phyloP scores from a whole-genome alignment of 2,113 vertebrate species.

The Bambusicola thoracicus region DNA sequence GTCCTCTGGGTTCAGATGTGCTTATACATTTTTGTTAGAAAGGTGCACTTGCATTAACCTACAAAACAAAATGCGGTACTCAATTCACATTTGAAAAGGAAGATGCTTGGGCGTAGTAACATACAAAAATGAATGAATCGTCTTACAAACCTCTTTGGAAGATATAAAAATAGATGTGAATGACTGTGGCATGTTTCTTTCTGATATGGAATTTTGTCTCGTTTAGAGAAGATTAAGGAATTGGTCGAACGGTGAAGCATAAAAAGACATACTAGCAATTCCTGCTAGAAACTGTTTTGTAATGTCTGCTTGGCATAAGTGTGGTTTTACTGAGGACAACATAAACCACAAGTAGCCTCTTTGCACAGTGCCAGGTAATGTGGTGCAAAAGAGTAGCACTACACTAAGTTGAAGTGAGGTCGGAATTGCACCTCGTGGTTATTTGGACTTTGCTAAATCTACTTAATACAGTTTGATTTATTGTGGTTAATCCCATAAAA shows the following conservation, averaged over 20 bases:
- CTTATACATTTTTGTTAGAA: conserved; percentile 68
- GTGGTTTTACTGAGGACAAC: conserved; percentile 22
- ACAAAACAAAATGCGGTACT: conserved; percentile 58
- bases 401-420: conserved; percentile 25
- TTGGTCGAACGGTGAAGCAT: background rate
- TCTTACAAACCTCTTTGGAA: conserved; percentile 54
- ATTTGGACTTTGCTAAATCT: conserved; percentile 35
- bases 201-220: conserved; percentile 25
- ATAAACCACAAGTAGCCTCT: conserved; percentile 26
- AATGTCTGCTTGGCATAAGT: conserved; percentile 5
- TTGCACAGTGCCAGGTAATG: conserved; percentile 5
- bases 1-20: conserved; percentile 48
- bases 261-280: conserved; percentile 32
- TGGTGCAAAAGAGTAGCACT: background rate
- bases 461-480: background rate
- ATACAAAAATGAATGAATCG: conserved; percentile 22
- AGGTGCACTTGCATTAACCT: conserved; percentile 65
- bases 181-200: conserved; percentile 40
- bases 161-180: conserved; percentile 15
- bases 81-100: conserved; percentile 67
- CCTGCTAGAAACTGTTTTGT: conserved; percentile 15
- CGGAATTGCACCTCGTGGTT: conserved; percentile 2
- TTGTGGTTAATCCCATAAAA: conserved; percentile 36
- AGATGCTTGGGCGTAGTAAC: background rate
- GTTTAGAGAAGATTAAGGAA: conserved; percentile 31